These are phyloP conservation scores for Ceraclea dissimilis DNA, from an alignment of 2,888 invertebrate genomes.

Conservation along the genomic window DNA sequence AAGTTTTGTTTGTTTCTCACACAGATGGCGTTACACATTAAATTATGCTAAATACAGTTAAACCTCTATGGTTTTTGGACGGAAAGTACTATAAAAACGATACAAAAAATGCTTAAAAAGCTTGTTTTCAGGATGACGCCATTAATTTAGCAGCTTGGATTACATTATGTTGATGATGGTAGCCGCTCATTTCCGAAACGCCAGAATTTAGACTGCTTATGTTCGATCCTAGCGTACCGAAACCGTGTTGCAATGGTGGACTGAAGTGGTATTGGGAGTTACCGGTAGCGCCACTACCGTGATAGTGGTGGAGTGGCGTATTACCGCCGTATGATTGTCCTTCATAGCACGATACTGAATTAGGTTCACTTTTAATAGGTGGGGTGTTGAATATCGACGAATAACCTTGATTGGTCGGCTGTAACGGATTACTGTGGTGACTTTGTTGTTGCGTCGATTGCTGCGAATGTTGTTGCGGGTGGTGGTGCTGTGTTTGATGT, in stretches of 20 bases:
- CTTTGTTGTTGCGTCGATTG: neutral
- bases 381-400: conserved; percentile 30
- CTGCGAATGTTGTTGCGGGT: neutral
- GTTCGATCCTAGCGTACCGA: conserved; percentile 30
- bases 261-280: conserved; percentile 21
- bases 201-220: conserved; percentile 32
- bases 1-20: no score
- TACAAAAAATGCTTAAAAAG: no score
- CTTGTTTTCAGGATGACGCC: conserved; percentile 61
- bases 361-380: conserved; percentile 32
- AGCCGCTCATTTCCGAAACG: conserved; percentile 59
- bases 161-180: conserved; percentile 79
- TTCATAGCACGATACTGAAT: conserved; percentile 30
- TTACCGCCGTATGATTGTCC: conserved; percentile 36
- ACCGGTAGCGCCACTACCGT: conserved; percentile 33
- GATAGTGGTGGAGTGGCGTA: conserved; percentile 47
- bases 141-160: conserved; percentile 77
- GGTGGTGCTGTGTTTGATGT: conserved; percentile 22
- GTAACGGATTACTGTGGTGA: neutral
- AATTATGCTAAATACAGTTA: no score
- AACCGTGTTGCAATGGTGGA: conserved; percentile 35
- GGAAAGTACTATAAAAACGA: no score
- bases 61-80: no score
- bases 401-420: conserved; percentile 15
- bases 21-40: no score